Percentiles rank a stretch among this genome's conserved stretches.
These are phyloP conservation scores for Lasioglossum malachurum DNA, from an alignment of 2,888 invertebrate species.

Conservation along the genomic window DNA sequence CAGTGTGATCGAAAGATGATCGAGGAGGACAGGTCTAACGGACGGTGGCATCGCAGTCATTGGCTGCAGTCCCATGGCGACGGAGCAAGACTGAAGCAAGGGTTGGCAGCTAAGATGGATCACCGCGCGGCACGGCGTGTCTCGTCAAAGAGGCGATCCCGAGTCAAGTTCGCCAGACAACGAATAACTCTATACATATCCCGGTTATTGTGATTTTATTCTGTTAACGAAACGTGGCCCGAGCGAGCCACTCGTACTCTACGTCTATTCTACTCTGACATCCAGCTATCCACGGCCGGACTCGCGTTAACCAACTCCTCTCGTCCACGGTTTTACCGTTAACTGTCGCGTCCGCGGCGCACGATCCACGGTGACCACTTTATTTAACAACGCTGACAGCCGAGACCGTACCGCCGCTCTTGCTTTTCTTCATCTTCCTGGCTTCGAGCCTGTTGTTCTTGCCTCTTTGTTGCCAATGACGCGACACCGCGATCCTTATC, in stretches of 20 bases:
- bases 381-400: constrained; percentile 32
- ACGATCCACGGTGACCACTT: constrained; percentile 55
- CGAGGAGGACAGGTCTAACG: constrained; percentile 77
- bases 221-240: constrained; percentile 59
- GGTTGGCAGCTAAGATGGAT: constrained; percentile 81
- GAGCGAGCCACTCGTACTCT: constrained; percentile 30
- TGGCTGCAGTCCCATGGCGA: constrained; percentile 67
- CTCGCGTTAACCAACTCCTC: constrained; percentile 18
- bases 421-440: constrained; percentile 3
- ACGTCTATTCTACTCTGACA: constrained; percentile 29
- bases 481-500: background rate
- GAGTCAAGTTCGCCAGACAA: constrained; percentile 55
- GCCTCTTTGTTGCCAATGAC: background rate
- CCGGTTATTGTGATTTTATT: constrained; percentile 73
- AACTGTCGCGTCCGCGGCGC: constrained; percentile 46
- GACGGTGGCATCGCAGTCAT: constrained; percentile 75
- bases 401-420: constrained; percentile 5
- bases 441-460: background rate
- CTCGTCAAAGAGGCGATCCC: constrained; percentile 76
- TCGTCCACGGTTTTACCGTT: constrained; percentile 45
- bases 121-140: constrained; percentile 72
- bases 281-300: constrained; percentile 1
- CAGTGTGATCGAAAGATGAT: constrained; percentile 73
- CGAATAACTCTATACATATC: constrained; percentile 71
- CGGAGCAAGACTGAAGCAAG: constrained; percentile 50